Conservation (phyloP, 2,797 vertebrate species). For the Oreochromis mossambicus region DNA sequence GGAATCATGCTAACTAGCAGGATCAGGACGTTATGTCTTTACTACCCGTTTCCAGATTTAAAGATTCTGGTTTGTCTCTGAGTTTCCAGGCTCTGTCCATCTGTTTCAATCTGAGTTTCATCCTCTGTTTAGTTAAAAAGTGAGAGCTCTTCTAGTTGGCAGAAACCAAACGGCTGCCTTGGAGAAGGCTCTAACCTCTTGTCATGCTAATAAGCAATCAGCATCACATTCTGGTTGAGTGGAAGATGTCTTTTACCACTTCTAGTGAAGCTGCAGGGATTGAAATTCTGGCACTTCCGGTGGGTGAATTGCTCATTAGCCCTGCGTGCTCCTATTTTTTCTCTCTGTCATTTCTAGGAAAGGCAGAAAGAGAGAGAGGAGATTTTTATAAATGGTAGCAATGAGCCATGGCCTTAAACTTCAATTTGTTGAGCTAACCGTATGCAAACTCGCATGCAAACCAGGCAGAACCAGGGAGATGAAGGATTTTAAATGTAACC, state of each 20-base stretch:
- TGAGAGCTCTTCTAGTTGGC: slow-evolving; percentile 18
- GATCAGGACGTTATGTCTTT: neutral
- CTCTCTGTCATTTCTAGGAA: neutral
- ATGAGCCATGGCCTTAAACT: neutral
- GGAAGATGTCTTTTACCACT: slow-evolving; percentile 45
- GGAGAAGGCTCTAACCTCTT: slow-evolving; percentile 41
- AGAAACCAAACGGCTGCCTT: slow-evolving; percentile 29
- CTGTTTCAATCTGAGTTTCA: neutral
- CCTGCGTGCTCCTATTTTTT: neutral
- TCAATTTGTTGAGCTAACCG: neutral
- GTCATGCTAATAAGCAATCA: slow-evolving; percentile 69
- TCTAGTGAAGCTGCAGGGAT: slow-evolving; percentile 34
- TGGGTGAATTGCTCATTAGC: slow-evolving; percentile 56
- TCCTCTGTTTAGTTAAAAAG: slow-evolving; percentile 25
- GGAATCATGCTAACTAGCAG: neutral
- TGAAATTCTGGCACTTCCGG: slow-evolving; percentile 52
- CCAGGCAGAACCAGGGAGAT: slow-evolving; percentile 26
- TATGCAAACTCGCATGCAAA: neutral
- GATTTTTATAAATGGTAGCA: neutral
- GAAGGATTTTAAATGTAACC: slow-evolving; percentile 20
- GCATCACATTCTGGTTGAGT: slow-evolving; percentile 61
- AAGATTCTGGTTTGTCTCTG: slow-evolving; percentile 2
- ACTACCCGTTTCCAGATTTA: neutral
- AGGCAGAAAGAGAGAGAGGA: neutral
- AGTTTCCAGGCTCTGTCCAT: slow-evolving; percentile 21